Evolutionary conservation across 2,888 invertebrate species (phyloP).

Genomic region (Strigamia transsilvanica): DNA sequence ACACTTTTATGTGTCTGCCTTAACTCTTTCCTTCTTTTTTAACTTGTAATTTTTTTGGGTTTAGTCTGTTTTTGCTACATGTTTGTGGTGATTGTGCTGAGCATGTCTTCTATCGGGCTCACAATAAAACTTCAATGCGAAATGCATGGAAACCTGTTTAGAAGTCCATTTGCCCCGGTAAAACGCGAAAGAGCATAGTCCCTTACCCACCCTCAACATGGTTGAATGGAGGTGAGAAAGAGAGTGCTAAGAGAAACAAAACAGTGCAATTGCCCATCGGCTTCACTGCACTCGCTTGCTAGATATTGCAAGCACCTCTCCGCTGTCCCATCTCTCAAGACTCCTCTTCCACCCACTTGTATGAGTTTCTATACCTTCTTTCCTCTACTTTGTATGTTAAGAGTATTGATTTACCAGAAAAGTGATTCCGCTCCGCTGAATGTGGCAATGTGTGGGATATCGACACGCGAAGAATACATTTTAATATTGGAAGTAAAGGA

Average conservation of each 20-base stretch:
- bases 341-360: slow-evolving; percentile 29
- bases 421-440: not conserved
- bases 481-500: slow-evolving; percentile 8
- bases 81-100: slow-evolving; percentile 38
- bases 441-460: slow-evolving; percentile 1
- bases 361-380: slow-evolving; percentile 7
- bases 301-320: slow-evolving; percentile 12
- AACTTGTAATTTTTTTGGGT: slow-evolving; percentile 31
- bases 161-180: slow-evolving; percentile 38
- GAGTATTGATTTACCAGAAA: slow-evolving; percentile 12
- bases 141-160: slow-evolving; percentile 42
- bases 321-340: slow-evolving; percentile 28
- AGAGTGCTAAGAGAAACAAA: slow-evolving; percentile 39
- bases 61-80: slow-evolving; percentile 17
- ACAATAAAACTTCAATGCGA: slow-evolving; percentile 39
- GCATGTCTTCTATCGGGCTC: slow-evolving; percentile 23
- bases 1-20: not conserved
- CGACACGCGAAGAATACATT: not conserved
- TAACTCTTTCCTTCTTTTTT: not conserved
- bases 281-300: slow-evolving; percentile 1
- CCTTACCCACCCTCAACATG: not conserved
- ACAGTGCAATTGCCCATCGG: slow-evolving; percentile 37
- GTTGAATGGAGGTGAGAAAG: slow-evolving; percentile 26
- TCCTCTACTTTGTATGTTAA: slow-evolving; percentile 11
- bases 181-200: slow-evolving; percentile 26